Evolutionary conservation across 2,113 vertebrate genomes (phyloP).

Genomic region (Zosterops japonicus): DNA sequence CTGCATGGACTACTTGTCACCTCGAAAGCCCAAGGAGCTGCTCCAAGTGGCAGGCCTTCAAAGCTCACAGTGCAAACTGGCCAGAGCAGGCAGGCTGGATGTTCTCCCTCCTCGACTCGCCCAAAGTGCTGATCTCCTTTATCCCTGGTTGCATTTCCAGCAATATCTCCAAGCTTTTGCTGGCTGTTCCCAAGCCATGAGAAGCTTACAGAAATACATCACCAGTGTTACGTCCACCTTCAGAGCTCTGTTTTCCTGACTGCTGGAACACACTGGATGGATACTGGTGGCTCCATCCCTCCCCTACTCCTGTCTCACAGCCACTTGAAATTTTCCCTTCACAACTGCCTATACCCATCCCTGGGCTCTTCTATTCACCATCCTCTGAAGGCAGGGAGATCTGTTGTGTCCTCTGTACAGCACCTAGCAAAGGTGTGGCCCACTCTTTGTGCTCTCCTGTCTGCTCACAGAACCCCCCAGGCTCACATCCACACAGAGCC

Average conservation of each 20-base stretch:
- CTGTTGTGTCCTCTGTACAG: not conserved
- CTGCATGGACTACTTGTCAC: not conserved
- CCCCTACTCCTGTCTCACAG: not conserved
- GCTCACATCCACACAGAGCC: not conserved
- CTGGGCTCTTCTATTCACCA: not conserved
- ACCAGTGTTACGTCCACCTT: not conserved
- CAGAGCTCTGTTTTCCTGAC: not conserved
- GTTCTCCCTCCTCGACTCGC: not conserved
- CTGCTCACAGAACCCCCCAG: not conserved
- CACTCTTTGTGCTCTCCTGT: not conserved
- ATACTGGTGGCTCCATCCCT: not conserved
- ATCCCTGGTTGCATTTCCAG: not conserved
- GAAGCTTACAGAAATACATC: not conserved
- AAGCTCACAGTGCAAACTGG: not conserved
- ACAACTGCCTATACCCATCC: not conserved
- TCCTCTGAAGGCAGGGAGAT: not conserved
- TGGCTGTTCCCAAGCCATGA: not conserved
- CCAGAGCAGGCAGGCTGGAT: not conserved
- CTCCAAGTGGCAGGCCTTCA: not conserved
- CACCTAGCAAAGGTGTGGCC: not conserved
- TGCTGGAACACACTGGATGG: accelerated
- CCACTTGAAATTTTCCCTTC: not conserved
- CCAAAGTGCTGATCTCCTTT: not conserved
- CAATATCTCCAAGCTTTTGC: not conserved
- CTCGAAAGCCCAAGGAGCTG: not conserved